Conservation (phyloP, 2,888 invertebrate genomes). For the Morpho achilles region DNA sequence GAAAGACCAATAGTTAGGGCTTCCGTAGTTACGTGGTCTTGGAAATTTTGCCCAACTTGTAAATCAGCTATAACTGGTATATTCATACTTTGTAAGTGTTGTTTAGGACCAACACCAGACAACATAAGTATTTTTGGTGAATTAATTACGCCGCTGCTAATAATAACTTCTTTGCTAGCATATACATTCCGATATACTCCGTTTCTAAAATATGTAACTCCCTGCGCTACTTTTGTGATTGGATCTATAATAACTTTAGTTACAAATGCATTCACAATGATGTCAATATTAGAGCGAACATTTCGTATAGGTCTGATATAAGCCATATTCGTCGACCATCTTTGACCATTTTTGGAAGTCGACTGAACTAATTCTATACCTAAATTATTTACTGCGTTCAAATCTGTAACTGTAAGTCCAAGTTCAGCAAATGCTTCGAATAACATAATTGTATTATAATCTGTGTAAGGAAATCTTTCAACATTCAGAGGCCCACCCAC, state of each 20-base stretch:
- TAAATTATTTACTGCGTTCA: constrained; percentile 77
- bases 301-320: constrained; percentile 82
- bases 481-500: constrained; percentile 82
- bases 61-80: constrained; percentile 81
- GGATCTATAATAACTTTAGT: constrained; percentile 81
- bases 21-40: constrained; percentile 85
- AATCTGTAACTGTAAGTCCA: constrained; percentile 79
- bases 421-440: constrained; percentile 81
- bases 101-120: constrained; percentile 82
- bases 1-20: constrained; percentile 66
- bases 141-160: constrained; percentile 80
- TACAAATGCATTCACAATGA: constrained; percentile 73
- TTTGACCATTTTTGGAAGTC: constrained; percentile 79
- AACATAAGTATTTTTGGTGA: constrained; percentile 82
- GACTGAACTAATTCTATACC: constrained; percentile 82
- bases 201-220: constrained; percentile 56
- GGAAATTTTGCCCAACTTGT: constrained; percentile 86
- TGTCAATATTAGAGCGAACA: constrained; percentile 69
- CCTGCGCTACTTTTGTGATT: constrained; percentile 65
- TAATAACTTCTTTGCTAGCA: constrained; percentile 81
- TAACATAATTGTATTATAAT: constrained; percentile 76
- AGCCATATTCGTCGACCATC: constrained; percentile 81
- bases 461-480: constrained; percentile 81
- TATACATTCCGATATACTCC: constrained; percentile 62
- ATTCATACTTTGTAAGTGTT: constrained; percentile 66